Conservation (phyloP, 1,140 invertebrate genomes). For the Heliconius nattereri region DNA sequence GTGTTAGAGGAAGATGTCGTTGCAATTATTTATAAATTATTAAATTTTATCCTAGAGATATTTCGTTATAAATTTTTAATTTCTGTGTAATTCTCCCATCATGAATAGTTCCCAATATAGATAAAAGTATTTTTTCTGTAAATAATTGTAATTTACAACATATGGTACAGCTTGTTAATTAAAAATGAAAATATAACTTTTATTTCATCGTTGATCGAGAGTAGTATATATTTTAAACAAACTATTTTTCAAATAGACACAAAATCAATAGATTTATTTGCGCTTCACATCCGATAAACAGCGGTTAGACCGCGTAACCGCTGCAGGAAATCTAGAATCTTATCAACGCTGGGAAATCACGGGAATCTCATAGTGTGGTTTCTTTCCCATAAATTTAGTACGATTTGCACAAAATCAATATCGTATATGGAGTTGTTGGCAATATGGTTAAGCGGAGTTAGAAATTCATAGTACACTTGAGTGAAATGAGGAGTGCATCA, state of each 20-base stretch:
- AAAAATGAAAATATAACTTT: no score
- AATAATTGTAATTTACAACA: not conserved
- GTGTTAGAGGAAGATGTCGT: not conserved
- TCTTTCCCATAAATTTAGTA: slow-evolving; percentile 65
- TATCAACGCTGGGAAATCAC: slow-evolving; percentile 67
- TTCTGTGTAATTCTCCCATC: no score
- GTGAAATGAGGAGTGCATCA: slow-evolving; percentile 72
- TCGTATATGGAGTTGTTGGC: slow-evolving; percentile 60
- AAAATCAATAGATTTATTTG: slow-evolving; percentile 72
- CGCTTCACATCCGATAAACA: slow-evolving; percentile 65
- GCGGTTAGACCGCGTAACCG: slow-evolving; percentile 70
- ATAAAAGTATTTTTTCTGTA: not conserved
- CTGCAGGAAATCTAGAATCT: slow-evolving; percentile 73
- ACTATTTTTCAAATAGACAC: slow-evolving; percentile 18
- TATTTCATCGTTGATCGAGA: not conserved
- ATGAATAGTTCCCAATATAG: no score
- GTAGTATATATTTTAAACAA: not conserved
- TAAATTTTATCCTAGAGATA: not conserved
- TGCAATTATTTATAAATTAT: not conserved
- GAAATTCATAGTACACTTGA: slow-evolving; percentile 60
- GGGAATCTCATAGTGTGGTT: slow-evolving; percentile 68
- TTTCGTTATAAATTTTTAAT: not conserved
- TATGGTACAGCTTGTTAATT: no score
- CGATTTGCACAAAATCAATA: slow-evolving; percentile 77
- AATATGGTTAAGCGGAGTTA: slow-evolving; percentile 59